Evolutionary conservation across 2,113 vertebrate genomes (phyloP).

Genomic region (Callaeas wilsoni): DNA sequence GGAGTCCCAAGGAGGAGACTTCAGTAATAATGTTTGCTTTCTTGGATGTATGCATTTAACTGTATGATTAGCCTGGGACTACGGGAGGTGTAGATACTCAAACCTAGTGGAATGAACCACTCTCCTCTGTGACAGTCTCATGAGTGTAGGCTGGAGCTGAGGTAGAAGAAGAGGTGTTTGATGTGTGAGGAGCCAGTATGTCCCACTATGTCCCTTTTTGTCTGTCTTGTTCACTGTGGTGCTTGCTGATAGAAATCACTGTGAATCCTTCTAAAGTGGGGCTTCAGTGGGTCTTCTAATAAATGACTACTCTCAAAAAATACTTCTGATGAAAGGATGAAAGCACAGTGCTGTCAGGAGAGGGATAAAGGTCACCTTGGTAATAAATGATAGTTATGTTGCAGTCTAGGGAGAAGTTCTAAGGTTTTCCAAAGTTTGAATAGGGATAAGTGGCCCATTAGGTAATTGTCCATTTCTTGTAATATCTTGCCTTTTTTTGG

Average conservation of each 20-base stretch:
- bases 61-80: background rate
- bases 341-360: background rate
- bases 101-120: background rate
- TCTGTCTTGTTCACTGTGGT: background rate
- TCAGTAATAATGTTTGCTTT: background rate
- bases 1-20: background rate
- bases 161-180: background rate
- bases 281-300: background rate
- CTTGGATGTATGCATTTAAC: background rate
- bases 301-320: background rate
- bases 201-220: background rate
- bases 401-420: background rate
- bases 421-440: background rate
- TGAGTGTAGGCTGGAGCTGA: background rate
- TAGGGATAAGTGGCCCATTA: background rate
- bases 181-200: background rate
- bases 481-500: background rate
- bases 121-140: background rate
- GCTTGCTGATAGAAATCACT: background rate
- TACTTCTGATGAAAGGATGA: background rate
- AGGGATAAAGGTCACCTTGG: background rate
- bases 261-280: background rate
- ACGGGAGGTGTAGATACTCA: background rate
- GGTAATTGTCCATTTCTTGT: constrained; percentile 14
- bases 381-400: background rate